Evolutionary conservation across 2,113 vertebrate genomes (phyloP).

Genomic region (Phycodurus eques): DNA sequence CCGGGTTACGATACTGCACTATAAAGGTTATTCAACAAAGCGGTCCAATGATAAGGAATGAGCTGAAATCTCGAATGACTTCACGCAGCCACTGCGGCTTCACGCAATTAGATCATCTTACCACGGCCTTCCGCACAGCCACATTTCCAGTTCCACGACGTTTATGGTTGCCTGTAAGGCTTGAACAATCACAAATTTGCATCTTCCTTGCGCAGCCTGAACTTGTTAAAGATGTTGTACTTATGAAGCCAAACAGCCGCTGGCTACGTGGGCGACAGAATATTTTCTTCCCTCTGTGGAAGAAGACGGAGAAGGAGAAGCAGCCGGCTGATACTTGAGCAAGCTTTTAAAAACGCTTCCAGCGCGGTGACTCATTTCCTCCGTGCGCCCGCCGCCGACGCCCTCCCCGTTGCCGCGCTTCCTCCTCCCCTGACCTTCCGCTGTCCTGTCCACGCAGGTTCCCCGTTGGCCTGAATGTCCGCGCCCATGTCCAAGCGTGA

Average conservation of each 20-base stretch:
- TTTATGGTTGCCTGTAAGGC: background rate
- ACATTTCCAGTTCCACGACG: background rate
- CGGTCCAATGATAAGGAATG: no score
- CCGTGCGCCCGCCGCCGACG: conserved; percentile 20
- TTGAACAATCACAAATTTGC: conserved; percentile 11
- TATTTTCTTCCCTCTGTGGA: background rate
- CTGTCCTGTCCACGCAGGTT: conserved; percentile 43
- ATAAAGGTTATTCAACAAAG: no score
- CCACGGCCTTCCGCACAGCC: background rate
- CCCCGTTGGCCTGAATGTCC: conserved; percentile 58
- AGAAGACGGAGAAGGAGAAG: background rate
- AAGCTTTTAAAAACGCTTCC: conserved; percentile 19
- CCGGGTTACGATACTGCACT: no score
- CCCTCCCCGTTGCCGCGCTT: conserved; percentile 20
- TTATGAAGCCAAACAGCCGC: conserved; percentile 35
- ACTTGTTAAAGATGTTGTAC: conserved; percentile 11
- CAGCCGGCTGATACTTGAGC: background rate
- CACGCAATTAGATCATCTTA: no score
- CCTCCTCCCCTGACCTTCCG: conserved; percentile 29
- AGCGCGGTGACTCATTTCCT: conserved; percentile 50
- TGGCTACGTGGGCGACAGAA: background rate
- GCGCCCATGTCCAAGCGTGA: conserved; percentile 83
- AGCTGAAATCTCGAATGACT: no score
- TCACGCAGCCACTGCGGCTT: no score
- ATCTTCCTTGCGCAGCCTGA: conserved; percentile 12